Percentiles rank a stretch among this genome's conserved stretches.
phyloP scores from a whole-genome alignment of 2,888 invertebrate species.

The Parthenolecanium corni region DNA sequence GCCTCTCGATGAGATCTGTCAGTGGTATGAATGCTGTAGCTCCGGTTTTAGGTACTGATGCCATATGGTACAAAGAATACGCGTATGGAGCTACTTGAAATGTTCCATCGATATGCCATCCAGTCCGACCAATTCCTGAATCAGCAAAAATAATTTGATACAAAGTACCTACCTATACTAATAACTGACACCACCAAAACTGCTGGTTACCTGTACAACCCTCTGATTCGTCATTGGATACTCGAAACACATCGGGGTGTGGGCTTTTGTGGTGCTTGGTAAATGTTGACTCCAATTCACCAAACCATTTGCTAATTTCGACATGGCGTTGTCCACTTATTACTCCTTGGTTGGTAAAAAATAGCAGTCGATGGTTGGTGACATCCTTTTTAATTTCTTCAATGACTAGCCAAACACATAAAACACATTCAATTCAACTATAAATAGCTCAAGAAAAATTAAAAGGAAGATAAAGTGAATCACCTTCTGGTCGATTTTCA shows the following conservation, averaged over 20 bases:
- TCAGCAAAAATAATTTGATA: not conserved
- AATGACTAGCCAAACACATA: constrained; percentile 33
- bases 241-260: constrained; percentile 36
- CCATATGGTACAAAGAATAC: constrained; percentile 36
- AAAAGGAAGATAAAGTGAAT: no score
- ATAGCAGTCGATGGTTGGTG: constrained; percentile 33
- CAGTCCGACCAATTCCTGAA: constrained; percentile 36
- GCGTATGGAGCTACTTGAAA: constrained; percentile 36
- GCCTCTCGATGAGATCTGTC: constrained; percentile 34
- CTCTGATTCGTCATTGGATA: constrained; percentile 35
- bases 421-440: no score
- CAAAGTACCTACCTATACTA: not conserved
- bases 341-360: constrained; percentile 36
- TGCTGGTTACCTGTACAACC: constrained; percentile 35
- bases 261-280: constrained; percentile 36
- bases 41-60: constrained; percentile 34
- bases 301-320: constrained; percentile 36
- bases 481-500: constrained; percentile 35
- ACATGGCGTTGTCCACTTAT: constrained; percentile 35
- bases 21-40: constrained; percentile 35
- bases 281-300: constrained; percentile 36
- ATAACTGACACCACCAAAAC: not conserved
- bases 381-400: constrained; percentile 35
- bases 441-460: no score
- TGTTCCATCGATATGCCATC: constrained; percentile 37